phyloP scores from a whole-genome alignment of 2,888 invertebrate species.

The Spicauda simplicius region DNA sequence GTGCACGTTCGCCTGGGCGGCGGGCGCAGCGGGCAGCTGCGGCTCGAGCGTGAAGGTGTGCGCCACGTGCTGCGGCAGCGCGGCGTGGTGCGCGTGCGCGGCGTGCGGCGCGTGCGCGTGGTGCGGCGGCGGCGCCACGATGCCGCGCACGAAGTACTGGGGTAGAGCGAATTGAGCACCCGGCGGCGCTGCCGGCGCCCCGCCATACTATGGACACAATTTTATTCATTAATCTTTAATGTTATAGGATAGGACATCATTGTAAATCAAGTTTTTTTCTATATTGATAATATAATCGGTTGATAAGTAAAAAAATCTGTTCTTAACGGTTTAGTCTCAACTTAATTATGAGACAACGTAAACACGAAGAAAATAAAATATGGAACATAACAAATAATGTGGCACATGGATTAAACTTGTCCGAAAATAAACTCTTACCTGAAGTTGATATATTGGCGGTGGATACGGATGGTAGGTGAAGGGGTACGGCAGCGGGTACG shows the following conservation, averaged over 20 bases:
- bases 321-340: too few species aligned
- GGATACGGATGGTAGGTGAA: constrained; percentile 87
- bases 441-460: constrained; percentile 70
- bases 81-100: constrained; percentile 52
- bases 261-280: too few species aligned
- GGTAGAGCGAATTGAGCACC: constrained; percentile 83
- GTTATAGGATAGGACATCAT: too few species aligned
- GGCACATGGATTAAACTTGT: too few species aligned
- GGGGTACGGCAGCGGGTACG: constrained; percentile 84
- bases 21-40: constrained; percentile 47
- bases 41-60: constrained; percentile 41
- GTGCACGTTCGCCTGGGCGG: constrained; percentile 52
- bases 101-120: constrained; percentile 60
- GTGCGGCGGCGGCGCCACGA: constrained; percentile 63
- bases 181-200: constrained; percentile 77
- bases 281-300: too few species aligned
- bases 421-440: constrained; percentile 53
- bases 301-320: too few species aligned
- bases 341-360: too few species aligned
- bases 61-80: constrained; percentile 54
- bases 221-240: not conserved
- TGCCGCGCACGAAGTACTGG: constrained; percentile 78
- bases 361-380: too few species aligned
- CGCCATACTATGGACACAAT: constrained; percentile 59
- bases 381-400: too few species aligned